Conservation (phyloP, 2,888 invertebrate genomes). For the Opisthograptis luteolata region DNA sequence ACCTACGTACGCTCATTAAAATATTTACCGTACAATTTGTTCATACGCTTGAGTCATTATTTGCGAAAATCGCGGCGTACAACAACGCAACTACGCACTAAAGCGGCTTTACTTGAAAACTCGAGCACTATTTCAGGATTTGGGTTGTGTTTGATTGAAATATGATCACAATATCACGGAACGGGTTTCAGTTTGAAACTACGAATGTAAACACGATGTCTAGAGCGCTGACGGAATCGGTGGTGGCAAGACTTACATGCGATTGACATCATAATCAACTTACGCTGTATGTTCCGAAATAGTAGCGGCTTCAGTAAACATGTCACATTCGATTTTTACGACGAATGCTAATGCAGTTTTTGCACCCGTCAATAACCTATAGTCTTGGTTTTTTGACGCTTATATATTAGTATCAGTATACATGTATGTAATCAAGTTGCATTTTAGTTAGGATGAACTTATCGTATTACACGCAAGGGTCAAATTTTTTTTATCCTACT, state of each 20-base stretch:
- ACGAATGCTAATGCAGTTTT: slow-evolving; percentile 36
- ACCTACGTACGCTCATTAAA: slow-evolving; percentile 66
- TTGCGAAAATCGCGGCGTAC: slow-evolving; percentile 60
- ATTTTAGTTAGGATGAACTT: slow-evolving; percentile 18
- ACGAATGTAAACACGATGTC: slow-evolving; percentile 61
- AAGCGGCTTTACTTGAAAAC: slow-evolving; percentile 49
- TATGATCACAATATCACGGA: slow-evolving; percentile 48
- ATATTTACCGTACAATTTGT: slow-evolving; percentile 65
- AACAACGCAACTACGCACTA: too few relatives aligned
- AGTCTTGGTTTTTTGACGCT: slow-evolving; percentile 27
- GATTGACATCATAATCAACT: slow-evolving; percentile 56
- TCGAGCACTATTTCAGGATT: slow-evolving; percentile 66
- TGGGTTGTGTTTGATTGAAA: slow-evolving; percentile 57
- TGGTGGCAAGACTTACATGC: slow-evolving; percentile 40
- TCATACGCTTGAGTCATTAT: slow-evolving; percentile 53
- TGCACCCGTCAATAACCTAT: slow-evolving; percentile 27
- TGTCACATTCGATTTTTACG: slow-evolving; percentile 47
- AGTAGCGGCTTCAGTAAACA: slow-evolving; percentile 61
- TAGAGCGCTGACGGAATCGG: slow-evolving; percentile 50
- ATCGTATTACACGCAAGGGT: slow-evolving; percentile 29
- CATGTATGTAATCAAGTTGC: slow-evolving; percentile 13
- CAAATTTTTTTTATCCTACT: too few relatives aligned
- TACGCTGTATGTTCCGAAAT: slow-evolving; percentile 50
- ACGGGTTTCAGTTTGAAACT: slow-evolving; percentile 45
- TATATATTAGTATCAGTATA: too few relatives aligned